Base-by-base conservation (phyloP, 2,888 invertebrate genomes). In the Galerucella nymphaeae region DNA sequence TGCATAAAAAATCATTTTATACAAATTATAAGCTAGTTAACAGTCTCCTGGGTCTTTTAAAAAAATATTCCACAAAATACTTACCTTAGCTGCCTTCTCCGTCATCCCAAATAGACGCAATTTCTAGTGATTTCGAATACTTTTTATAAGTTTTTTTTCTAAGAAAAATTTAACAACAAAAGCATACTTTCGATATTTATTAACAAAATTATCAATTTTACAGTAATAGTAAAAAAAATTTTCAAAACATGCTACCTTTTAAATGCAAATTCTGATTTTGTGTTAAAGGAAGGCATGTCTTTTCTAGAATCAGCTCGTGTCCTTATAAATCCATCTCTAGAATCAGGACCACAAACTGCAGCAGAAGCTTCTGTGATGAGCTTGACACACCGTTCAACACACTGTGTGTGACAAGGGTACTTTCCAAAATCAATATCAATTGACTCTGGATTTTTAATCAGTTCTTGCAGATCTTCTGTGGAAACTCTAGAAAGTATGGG, bases 271-370 rank as follows among this genome's bases (percentile, higher is more conserved):
- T 53, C 53, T 55, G 55, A 55, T 55, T 55, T 55, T 55, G 55
- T 55, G 14, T 55, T 16, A 55, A 18, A 55, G 20, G 55, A 55
- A 55, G 16, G 55, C 55, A 55, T 55, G 55, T 55, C 18, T 55
- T 55, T 55, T 55, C 55, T 20, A 55, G 55, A 55, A 55, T 55
- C 55, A 20, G 55, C 55, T 55, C 20, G 55, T 55, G 55, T 55
- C 55, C 55, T 55, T 55, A 70, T 70, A 64, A 70, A 53, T 23
- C 70, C 70, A 70, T 70, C 70, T 64, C 70, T 14, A 18, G 20
- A 42, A 42, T 70, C 55, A 20, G 30, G n/a, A 65, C 64, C 70
- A 70, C 64, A 65, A 62, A 70, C 70, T 53, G 70, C 50, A 53
- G 16, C 16, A 41, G 30, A 65, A 64, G 70, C 65, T 53, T 70